Evolutionary conservation across 2,797 vertebrate genomes (phyloP).

Genomic region (Chrysocyon brachyurus): DNA sequence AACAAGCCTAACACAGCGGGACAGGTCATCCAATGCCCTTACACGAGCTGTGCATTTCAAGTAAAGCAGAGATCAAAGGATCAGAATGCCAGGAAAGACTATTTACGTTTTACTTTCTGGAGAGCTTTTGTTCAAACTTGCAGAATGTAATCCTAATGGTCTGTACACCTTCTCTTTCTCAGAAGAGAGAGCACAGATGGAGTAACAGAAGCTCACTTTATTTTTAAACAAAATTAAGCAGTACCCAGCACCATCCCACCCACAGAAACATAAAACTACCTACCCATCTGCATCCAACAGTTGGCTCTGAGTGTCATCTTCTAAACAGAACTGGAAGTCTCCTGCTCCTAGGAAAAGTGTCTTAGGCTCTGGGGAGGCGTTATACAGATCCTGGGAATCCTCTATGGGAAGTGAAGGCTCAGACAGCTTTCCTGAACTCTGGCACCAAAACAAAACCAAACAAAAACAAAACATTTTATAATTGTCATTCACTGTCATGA

Average conservation of each 20-base stretch:
- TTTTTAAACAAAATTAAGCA: slow-evolving; percentile 86
- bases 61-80: slow-evolving; percentile 56
- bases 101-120: slow-evolving; percentile 74
- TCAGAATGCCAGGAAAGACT: slow-evolving; percentile 45
- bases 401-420: slow-evolving; percentile 95
- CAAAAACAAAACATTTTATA: slow-evolving; percentile 84
- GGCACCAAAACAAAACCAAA: slow-evolving; percentile 77
- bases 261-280: slow-evolving; percentile 82
- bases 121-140: slow-evolving; percentile 74
- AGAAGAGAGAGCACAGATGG: slow-evolving; percentile 84
- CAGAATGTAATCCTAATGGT: slow-evolving; percentile 71
- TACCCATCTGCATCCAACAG: slow-evolving; percentile 97
- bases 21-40: neutral
- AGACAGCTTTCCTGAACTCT: slow-evolving; percentile 98
- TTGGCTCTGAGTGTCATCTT: slow-evolving; percentile 98
- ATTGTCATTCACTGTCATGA: slow-evolving; percentile 80
- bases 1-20: slow-evolving; percentile 18
- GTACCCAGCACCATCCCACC: slow-evolving; percentile 80
- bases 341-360: slow-evolving; percentile 89
- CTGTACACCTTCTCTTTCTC: slow-evolving; percentile 75
- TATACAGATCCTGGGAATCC: slow-evolving; percentile 94
- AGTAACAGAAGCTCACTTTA: slow-evolving; percentile 82
- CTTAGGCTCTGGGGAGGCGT: slow-evolving; percentile 91
- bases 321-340: slow-evolving; percentile 95
- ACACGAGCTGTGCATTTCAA: slow-evolving; percentile 54